These are phyloP conservation scores for Brachionus paranguensis DNA, from an alignment of 1,140 invertebrate species.

Conservation along the genomic window DNA sequence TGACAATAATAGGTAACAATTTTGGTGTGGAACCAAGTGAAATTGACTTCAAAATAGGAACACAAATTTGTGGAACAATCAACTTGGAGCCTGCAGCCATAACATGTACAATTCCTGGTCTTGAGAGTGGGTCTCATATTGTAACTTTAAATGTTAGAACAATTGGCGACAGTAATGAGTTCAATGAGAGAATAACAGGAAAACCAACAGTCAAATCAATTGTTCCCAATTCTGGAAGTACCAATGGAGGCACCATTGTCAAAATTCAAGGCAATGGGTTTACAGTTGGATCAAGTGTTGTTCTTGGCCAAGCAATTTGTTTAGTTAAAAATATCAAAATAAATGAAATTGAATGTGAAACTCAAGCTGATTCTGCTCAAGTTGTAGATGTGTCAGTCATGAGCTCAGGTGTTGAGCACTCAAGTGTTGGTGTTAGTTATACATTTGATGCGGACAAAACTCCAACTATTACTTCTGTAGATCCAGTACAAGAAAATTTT, in stretches of 20 bases:
- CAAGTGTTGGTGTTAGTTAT: background rate
- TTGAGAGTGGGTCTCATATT: background rate
- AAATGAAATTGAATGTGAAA: background rate
- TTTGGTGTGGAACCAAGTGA: background rate
- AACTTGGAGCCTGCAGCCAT: background rate
- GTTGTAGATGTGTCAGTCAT: background rate
- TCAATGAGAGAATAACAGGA: background rate
- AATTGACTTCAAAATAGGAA: background rate
- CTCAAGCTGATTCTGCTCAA: background rate
- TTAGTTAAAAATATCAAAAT: constrained; percentile 36
- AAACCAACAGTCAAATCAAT: background rate
- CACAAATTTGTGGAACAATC: background rate
- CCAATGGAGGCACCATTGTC: constrained; percentile 46
- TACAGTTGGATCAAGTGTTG: background rate
- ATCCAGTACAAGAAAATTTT: background rate
- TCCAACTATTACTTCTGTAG: background rate
- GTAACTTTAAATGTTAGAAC: background rate
- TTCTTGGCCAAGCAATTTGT: constrained; percentile 38
- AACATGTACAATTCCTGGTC: background rate
- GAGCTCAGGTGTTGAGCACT: background rate
- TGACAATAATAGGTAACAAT: background rate
- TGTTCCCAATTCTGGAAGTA: background rate
- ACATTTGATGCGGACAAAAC: background rate
- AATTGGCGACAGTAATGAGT: background rate
- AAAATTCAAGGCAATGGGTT: constrained; percentile 48